Evolutionary conservation across 2,888 invertebrate genomes (phyloP), one percentile per base, ranked within the genome.

Genomic region (Drosophila recens): DNA sequence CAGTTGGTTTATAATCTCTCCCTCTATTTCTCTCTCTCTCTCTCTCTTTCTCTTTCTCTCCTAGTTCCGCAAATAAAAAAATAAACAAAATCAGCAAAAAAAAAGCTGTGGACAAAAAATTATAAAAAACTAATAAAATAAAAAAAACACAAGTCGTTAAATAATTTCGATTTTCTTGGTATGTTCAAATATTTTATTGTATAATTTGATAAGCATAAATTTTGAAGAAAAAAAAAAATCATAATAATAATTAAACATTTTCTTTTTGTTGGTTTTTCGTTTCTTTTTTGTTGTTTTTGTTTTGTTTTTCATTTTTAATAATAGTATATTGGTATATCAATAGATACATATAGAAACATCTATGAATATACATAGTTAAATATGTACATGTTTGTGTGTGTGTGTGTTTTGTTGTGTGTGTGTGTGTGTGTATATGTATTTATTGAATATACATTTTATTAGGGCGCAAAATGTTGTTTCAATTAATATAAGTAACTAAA

Each of bases 171-270:
- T 72, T 67, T 73, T 82, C 67, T 75, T 82, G 75, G 88, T 82
- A 82, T 88, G 80, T 86, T 88, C 73, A 88, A 86, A 79, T 82
- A 83, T 79, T 79, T 88, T 88, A 82, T 83, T 83, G 68, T 82
- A 65, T 77, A 69, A 69, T 68, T 85, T 65, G 51, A 86, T 86
- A 82, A 86, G 80, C 67, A 88, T 79, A 79, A 79, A 82, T 75
- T 86, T 80, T 67, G 75, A 75, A 75, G 61, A 79, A 77, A 72
- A 77, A 69, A 67, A 64, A 67, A 64, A 45, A 57, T 54, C n/a
- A 63, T 45, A 71, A 65, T 77, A 64, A 65, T 67, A 71, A 67
- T 75, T 66, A 66, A 79, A 70, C 58, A 75, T 66, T 58, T 58
- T 17, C 48, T 58, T 36, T 53, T 58, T 57, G 36, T 57, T 43